Conservation (phyloP, 2,113 vertebrate species). For the Erpornis zantholeuca region DNA sequence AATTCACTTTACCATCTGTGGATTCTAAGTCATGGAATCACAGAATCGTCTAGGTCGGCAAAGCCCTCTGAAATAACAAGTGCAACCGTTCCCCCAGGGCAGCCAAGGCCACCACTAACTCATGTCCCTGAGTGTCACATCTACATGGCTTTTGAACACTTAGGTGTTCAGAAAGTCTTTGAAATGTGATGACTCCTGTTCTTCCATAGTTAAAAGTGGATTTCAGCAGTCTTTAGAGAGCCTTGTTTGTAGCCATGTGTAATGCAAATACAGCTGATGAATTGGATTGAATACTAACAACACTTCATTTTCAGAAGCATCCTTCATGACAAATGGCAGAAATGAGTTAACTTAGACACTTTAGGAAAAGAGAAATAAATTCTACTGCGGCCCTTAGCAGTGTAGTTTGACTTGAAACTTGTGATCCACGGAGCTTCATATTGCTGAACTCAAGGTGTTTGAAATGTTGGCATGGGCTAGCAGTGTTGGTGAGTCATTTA, state of each 20-base stretch:
- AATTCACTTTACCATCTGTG: background rate
- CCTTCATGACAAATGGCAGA: background rate
- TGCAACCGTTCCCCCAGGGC: background rate
- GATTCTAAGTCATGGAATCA: background rate
- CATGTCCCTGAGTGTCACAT: background rate
- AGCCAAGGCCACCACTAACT: background rate
- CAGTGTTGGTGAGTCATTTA: background rate
- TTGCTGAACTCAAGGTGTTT: background rate
- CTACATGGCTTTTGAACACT: background rate
- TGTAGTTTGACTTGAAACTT: background rate
- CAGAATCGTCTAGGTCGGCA: fast-evolving
- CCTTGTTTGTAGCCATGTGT: background rate
- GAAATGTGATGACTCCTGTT: background rate
- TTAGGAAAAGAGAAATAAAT: background rate
- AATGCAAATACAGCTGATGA: background rate
- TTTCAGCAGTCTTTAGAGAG: background rate
- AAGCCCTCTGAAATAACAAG: background rate
- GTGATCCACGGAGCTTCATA: background rate
- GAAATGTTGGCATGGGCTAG: background rate
- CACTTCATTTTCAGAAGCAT: constrained; percentile 11
- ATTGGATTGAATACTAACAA: background rate
- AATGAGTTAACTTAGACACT: background rate
- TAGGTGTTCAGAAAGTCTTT: background rate
- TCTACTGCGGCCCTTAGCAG: background rate
- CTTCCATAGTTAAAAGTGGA: background rate